Evolutionary conservation across 1,140 invertebrate genomes (phyloP).

Genomic region (Trialeurodes vaporariorum): DNA sequence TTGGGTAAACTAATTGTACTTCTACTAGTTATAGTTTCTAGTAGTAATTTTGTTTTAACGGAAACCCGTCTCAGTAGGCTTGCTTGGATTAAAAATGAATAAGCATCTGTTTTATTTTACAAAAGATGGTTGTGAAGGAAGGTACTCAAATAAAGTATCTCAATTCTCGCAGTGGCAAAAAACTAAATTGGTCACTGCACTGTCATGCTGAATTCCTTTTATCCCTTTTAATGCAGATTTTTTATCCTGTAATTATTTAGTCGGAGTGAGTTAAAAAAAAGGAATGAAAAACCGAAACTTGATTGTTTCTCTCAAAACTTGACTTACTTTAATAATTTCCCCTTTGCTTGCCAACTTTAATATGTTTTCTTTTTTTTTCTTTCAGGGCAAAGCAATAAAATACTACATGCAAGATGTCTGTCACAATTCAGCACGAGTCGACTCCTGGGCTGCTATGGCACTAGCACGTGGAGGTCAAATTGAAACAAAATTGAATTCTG

Average conservation of each 20-base stretch:
- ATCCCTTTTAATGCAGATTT: too few species aligned
- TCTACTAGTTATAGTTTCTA: too few species aligned
- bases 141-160: too few species aligned
- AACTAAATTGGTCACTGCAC: too few species aligned
- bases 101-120: too few species aligned
- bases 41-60: too few species aligned
- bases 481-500: slow-evolving; percentile 67
- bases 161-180: too few species aligned
- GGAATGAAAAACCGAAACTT: neutral
- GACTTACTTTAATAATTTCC: slow-evolving; percentile 2
- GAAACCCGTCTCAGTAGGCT: too few species aligned
- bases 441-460: slow-evolving; percentile 86
- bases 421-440: slow-evolving; percentile 60
- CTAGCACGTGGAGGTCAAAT: slow-evolving; percentile 66
- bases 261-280: slow-evolving; percentile 2
- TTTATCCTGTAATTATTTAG: too few species aligned
- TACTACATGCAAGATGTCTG: slow-evolving; percentile 76
- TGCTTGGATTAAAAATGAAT: too few species aligned
- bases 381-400: slow-evolving; percentile 50
- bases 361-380: slow-evolving; percentile 6
- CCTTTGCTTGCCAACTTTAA: neutral
- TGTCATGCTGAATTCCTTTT: too few species aligned
- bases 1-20: slow-evolving; percentile 35
- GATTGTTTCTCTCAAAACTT: neutral
- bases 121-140: too few species aligned